A percentile compares a stretch with the other conserved stretches of the same genome.
Conservation (phyloP, 1,140 invertebrate genomes). For the Mycetomoellerius zeteki region DNA sequence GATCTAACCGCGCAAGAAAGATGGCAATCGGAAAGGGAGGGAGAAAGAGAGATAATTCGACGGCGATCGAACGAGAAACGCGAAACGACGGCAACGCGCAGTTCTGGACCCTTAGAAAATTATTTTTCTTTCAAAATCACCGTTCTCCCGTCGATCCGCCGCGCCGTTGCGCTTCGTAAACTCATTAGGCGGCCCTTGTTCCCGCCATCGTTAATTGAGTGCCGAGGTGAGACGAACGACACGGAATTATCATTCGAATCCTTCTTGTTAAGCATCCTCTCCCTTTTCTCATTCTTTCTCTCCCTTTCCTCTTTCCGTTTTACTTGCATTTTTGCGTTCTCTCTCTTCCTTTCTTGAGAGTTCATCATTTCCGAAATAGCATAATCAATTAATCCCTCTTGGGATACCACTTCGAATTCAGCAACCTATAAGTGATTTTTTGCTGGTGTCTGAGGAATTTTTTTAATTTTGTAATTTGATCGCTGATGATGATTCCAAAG, state of each 20-base stretch:
- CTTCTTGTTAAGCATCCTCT: constrained; percentile 62
- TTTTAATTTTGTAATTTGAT: too few species aligned
- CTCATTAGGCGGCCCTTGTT: constrained; percentile 85
- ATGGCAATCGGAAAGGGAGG: constrained; percentile 1
- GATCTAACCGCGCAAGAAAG: constrained; percentile 30
- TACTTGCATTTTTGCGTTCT: not conserved
- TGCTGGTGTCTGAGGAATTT: too few species aligned
- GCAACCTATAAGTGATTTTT: too few species aligned
- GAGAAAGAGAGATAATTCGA: constrained; percentile 54
- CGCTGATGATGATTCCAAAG: too few species aligned
- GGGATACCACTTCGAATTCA: too few species aligned
- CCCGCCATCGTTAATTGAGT: constrained; percentile 76
- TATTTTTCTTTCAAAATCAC: constrained; percentile 86
- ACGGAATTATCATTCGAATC: constrained; percentile 75
- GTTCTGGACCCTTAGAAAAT: constrained; percentile 83
- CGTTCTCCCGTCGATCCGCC: constrained; percentile 76
- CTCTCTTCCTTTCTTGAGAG: not conserved
- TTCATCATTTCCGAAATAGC: constrained; percentile 24
- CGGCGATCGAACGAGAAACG: constrained; percentile 61
- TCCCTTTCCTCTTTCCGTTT: not conserved
- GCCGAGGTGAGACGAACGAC: constrained; percentile 70
- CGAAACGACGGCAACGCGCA: constrained; percentile 36
- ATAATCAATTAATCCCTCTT: constrained; percentile 11
- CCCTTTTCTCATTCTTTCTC: not conserved
- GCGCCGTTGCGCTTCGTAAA: constrained; percentile 74